These are phyloP conservation scores for Diuraphis noxia DNA, from an alignment of 1,140 invertebrate species.

Conservation along the genomic window DNA sequence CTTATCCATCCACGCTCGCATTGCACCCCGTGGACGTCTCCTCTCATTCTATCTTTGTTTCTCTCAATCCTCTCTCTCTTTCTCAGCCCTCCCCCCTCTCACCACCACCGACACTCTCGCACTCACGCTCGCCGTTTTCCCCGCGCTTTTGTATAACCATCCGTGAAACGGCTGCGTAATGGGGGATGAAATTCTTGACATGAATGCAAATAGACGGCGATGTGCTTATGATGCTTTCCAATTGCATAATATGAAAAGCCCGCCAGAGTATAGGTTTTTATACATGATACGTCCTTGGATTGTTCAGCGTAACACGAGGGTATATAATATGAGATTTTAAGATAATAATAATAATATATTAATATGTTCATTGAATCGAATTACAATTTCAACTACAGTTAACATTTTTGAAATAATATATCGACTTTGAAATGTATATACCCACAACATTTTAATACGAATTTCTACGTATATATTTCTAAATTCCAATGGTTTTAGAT, in stretches of 20 bases:
- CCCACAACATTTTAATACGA: background rate
- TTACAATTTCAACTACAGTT: background rate
- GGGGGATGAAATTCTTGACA: slow-evolving; percentile 39
- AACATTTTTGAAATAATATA: slow-evolving; percentile 6
- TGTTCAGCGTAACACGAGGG: background rate
- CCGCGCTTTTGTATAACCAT: background rate
- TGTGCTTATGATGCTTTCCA: background rate
- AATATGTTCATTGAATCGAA: slow-evolving; percentile 1
- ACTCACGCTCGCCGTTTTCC: background rate
- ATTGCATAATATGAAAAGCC: background rate
- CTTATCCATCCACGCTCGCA: background rate
- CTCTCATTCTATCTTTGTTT: background rate
- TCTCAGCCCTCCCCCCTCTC: background rate
- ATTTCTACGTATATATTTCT: background rate
- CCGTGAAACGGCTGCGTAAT: slow-evolving; percentile 9
- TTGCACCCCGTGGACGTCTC: background rate
- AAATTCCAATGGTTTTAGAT: background rate
- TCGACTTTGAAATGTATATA: background rate
- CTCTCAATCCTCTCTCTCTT: background rate
- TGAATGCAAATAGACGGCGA: slow-evolving; percentile 15
- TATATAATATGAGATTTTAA: background rate
- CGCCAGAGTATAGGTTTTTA: background rate
- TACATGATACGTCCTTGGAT: background rate
- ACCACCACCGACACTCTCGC: background rate
- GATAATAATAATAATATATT: background rate